phyloP scores from a whole-genome alignment of 2,797 vertebrate species.

The Tangara arthus region DNA sequence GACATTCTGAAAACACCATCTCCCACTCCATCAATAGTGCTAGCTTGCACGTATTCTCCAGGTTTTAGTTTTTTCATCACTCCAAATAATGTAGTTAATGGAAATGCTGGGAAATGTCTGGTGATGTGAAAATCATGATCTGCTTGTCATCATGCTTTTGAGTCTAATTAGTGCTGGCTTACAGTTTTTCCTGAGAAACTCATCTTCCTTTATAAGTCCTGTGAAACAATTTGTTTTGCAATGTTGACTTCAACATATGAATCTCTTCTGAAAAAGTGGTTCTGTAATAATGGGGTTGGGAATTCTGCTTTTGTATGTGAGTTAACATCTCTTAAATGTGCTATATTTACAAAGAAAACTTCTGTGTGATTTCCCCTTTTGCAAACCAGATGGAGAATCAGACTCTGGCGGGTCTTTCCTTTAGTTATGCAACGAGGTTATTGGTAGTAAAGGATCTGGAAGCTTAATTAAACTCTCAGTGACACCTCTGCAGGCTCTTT shows the following conservation, averaged over 20 bases:
- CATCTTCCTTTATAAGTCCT: not conserved
- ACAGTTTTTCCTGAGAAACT: not conserved
- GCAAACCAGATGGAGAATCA: constrained; percentile 17
- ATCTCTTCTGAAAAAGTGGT: not conserved
- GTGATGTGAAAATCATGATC: not conserved
- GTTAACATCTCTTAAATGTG: not conserved
- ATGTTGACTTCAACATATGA: not conserved
- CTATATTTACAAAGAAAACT: not conserved
- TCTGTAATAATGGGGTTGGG: not conserved
- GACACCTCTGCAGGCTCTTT: constrained; percentile 30
- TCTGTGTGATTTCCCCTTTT: not conserved
- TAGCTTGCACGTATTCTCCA: not conserved
- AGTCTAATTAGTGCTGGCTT: constrained; percentile 17
- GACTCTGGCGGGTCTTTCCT: not conserved
- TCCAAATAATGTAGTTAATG: not conserved
- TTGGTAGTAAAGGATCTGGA: constrained; percentile 32
- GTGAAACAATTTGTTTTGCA: constrained; percentile 1
- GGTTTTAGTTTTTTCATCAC: constrained; percentile 6
- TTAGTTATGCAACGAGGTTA: constrained; percentile 10
- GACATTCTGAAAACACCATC: not conserved
- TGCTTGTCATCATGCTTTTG: constrained; percentile 5
- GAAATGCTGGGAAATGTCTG: not conserved
- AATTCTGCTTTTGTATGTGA: not conserved
- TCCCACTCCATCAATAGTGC: not conserved
- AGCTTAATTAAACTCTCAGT: constrained; percentile 40